Percentiles rank a stretch among this genome's conserved stretches.
phyloP scores from a whole-genome alignment of 1,140 invertebrate genomes.

The Drosophila takahashii region DNA sequence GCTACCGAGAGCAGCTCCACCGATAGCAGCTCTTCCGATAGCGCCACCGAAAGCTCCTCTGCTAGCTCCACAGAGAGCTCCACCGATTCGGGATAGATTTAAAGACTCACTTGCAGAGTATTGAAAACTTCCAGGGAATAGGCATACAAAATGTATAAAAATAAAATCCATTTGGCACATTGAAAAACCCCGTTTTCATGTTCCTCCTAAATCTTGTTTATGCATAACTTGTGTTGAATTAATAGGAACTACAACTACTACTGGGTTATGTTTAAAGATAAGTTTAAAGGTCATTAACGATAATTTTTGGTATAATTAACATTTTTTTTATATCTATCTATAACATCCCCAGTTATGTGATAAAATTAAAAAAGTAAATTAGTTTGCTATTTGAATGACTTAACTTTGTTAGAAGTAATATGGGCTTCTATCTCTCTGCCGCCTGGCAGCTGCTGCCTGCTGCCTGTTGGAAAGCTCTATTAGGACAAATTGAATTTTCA shows the following conservation, averaged over 20 bases:
- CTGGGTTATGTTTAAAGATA: too few relatives aligned
- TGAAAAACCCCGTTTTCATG: neutral
- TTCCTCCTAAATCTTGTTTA: too few relatives aligned
- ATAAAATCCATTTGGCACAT: constrained; percentile 23
- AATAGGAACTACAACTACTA: too few relatives aligned
- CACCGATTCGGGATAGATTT: constrained; percentile 12
- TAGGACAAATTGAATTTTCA: constrained; percentile 80
- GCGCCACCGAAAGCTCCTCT: neutral
- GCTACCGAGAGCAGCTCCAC: neutral
- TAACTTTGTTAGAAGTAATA: neutral
- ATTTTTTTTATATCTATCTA: too few relatives aligned
- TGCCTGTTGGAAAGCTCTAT: constrained; percentile 63
- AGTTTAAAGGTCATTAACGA: too few relatives aligned
- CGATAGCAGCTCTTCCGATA: neutral
- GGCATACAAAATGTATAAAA: neutral
- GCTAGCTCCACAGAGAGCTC: constrained; percentile 4
- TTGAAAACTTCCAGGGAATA: neutral
- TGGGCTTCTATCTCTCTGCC: constrained; percentile 10
- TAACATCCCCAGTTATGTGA: too few relatives aligned
- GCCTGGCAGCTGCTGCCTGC: constrained; percentile 29
- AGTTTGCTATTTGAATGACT: neutral
- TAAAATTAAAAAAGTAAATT: neutral
- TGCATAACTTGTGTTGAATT: too few relatives aligned
- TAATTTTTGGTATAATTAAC: too few relatives aligned
- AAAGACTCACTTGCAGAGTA: neutral